Evolutionary conservation across 2,888 invertebrate species (phyloP).

Genomic region (Apodemia mormo): DNA sequence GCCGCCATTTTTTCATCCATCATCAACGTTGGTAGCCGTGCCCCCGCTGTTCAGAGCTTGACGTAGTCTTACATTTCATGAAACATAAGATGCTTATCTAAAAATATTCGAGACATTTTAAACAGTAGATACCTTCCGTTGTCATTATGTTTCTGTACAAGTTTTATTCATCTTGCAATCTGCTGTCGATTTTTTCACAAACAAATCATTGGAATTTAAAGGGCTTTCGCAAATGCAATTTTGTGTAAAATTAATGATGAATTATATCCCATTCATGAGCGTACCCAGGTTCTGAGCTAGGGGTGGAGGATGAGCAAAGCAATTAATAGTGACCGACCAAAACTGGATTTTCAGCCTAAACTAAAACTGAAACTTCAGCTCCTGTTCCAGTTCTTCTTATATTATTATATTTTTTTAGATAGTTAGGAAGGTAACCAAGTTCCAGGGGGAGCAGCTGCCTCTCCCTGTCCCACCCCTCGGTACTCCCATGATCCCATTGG

Average conservation of each 20-base stretch:
- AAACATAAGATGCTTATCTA: constrained; percentile 35
- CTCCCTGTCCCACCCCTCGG: no score
- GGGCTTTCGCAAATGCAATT: not conserved
- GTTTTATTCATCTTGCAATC: not conserved
- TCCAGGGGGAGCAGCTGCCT: no score
- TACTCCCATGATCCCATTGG: no score
- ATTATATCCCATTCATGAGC: no score
- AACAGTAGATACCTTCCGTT: not conserved
- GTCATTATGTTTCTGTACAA: constrained; percentile 7
- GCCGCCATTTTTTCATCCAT: constrained; percentile 26
- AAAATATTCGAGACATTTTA: constrained; percentile 29
- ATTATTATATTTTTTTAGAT: no score
- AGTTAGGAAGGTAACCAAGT: no score
- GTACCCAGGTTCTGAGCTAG: no score
- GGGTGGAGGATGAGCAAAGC: no score
- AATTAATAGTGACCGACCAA: no score
- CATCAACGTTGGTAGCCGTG: constrained; percentile 26
- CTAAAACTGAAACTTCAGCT: no score
- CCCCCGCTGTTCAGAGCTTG: constrained; percentile 36
- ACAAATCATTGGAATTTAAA: constrained; percentile 10
- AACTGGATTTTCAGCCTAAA: no score
- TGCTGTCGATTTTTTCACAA: not conserved
- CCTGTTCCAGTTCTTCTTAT: no score
- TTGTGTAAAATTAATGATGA: not conserved
- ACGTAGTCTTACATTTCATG: constrained; percentile 32